Conservation (phyloP, 2,113 vertebrate species). For the Caloenas nicobarica region DNA sequence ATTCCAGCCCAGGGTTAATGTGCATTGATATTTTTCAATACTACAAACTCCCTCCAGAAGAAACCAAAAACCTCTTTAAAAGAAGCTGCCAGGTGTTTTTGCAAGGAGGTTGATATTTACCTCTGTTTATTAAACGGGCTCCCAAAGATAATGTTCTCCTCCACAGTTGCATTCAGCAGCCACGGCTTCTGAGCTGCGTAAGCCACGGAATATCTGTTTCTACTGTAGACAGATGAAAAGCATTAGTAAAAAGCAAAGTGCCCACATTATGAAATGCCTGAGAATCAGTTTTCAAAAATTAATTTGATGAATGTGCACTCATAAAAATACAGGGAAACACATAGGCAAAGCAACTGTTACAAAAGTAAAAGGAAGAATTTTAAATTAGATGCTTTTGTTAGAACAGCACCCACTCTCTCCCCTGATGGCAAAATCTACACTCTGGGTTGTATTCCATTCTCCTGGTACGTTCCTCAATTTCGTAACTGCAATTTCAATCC, state of each 20-base stretch:
- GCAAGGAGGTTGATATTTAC: slow-evolving; percentile 64
- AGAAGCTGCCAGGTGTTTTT: not conserved
- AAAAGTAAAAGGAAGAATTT: slow-evolving; percentile 22
- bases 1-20: not conserved
- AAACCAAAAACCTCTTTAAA: not conserved
- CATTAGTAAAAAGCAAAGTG: not conserved
- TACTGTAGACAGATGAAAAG: slow-evolving; percentile 68
- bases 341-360: not conserved
- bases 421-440: not conserved
- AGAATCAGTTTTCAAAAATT: not conserved
- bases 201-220: slow-evolving; percentile 93
- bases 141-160: slow-evolving; percentile 98
- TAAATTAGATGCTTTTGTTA: slow-evolving; percentile 25
- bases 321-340: not conserved
- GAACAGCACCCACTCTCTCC: slow-evolving; percentile 39
- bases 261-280: not conserved
- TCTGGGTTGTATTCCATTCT: not conserved
- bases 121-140: slow-evolving; percentile 94
- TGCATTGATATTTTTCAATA: not conserved
- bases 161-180: slow-evolving; percentile 95
- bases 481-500: not conserved
- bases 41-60: not conserved
- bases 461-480: not conserved
- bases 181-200: slow-evolving; percentile 97
- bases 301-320: not conserved